Evolutionary conservation across 2,113 vertebrate genomes (phyloP).

Genomic region (Pseudopodoces humilis): DNA sequence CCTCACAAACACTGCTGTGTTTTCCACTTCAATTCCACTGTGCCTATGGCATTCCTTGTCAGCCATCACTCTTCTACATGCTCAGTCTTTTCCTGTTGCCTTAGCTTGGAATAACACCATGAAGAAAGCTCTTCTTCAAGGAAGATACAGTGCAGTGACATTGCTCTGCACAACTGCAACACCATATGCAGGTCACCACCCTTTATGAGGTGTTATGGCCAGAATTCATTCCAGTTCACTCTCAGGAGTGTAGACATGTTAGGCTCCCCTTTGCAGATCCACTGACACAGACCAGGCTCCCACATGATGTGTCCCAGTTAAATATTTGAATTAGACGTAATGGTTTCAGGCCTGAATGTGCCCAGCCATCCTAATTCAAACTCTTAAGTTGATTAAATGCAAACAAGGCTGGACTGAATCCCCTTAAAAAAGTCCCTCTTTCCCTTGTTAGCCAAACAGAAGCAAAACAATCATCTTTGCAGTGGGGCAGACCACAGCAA

Average conservation of each 20-base stretch:
- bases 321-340: conserved; percentile 1
- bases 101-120: neutral
- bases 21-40: neutral
- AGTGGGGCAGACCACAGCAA: neutral
- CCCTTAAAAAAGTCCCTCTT: neutral
- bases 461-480: neutral
- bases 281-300: neutral
- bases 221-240: neutral
- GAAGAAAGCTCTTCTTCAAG: neutral
- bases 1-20: neutral
- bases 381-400: neutral
- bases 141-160: neutral
- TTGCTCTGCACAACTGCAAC: neutral
- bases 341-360: neutral
- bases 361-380: neutral
- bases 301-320: neutral
- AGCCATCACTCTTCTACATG: neutral
- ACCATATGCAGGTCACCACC: neutral
- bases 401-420: neutral
- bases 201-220: neutral
- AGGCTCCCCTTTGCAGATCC: neutral
- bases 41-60: neutral
- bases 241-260: neutral
- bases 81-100: neutral
- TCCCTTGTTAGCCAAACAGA: neutral